These are phyloP conservation scores for Cryptophagus acutangulus DNA, from an alignment of 2,888 invertebrate genomes.

Conservation along the genomic window DNA sequence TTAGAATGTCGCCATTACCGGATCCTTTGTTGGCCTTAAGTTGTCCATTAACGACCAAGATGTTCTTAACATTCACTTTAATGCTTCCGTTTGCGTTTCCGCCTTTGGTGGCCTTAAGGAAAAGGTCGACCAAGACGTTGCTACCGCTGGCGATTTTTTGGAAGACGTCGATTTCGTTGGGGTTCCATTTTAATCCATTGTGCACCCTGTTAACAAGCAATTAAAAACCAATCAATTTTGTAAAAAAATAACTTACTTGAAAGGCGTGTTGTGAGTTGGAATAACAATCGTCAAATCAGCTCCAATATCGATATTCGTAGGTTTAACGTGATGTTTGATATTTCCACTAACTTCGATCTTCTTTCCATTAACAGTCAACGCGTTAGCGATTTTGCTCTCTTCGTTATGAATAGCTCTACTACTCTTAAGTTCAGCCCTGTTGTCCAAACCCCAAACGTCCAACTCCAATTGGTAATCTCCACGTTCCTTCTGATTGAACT, in stretches of 20 bases:
- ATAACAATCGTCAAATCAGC: conserved; percentile 55
- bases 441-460: conserved; percentile 51
- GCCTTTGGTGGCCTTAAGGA: conserved; percentile 50
- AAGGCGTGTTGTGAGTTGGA: conserved; percentile 53
- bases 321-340: conserved; percentile 53
- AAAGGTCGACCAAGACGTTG: conserved; percentile 52
- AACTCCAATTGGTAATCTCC: conserved; percentile 57
- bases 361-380: conserved; percentile 56
- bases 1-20: conserved; percentile 56
- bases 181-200: conserved; percentile 27
- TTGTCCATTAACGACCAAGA: conserved; percentile 59
- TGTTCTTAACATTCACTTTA: conserved; percentile 57
- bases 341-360: conserved; percentile 60
- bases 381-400: conserved; percentile 60
- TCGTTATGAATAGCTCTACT: conserved; percentile 54
- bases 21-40: conserved; percentile 60
- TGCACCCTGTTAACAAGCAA: conserved; percentile 19
- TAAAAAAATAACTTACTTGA: conserved; percentile 50
- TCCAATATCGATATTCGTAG: conserved; percentile 55
- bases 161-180: conserved; percentile 49
- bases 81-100: conserved; percentile 51
- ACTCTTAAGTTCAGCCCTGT: conserved; percentile 52
- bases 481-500: conserved; percentile 43
- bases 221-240: background rate
- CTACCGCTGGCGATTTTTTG: conserved; percentile 52